phyloP scores from a whole-genome alignment of 2,888 invertebrate genomes.

The Drosophila basisetae region DNA sequence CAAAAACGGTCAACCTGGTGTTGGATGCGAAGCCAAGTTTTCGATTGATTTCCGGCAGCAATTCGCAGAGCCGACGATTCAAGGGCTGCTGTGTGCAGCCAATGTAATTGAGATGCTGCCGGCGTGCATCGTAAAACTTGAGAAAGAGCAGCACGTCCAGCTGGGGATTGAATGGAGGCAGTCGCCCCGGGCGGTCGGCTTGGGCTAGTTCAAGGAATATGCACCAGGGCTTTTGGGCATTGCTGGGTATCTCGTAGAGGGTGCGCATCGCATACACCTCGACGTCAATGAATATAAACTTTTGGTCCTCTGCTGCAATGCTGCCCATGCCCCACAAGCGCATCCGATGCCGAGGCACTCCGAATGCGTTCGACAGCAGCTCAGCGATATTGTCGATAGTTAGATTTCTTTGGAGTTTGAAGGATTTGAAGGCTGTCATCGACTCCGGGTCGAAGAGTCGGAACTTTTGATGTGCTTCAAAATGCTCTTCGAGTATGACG shows the following conservation, averaged over 20 bases:
- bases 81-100: slow-evolving; percentile 96
- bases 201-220: slow-evolving; percentile 95
- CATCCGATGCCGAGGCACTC: slow-evolving; percentile 94
- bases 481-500: slow-evolving; percentile 94
- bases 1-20: slow-evolving; percentile 95
- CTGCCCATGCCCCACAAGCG: slow-evolving; percentile 95
- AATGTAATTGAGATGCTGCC: slow-evolving; percentile 96
- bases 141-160: slow-evolving; percentile 88
- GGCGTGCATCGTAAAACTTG: slow-evolving; percentile 94
- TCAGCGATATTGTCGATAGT: slow-evolving; percentile 94
- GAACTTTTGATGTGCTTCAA: slow-evolving; percentile 97
- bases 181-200: slow-evolving; percentile 90
- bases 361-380: slow-evolving; percentile 94
- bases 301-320: slow-evolving; percentile 87
- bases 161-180: slow-evolving; percentile 96
- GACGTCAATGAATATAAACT: slow-evolving; percentile 91
- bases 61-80: slow-evolving; percentile 92
- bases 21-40: slow-evolving; percentile 94
- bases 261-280: slow-evolving; percentile 89
- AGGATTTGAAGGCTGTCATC: slow-evolving; percentile 88
- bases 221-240: slow-evolving; percentile 89
- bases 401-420: slow-evolving; percentile 95
- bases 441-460: slow-evolving; percentile 97
- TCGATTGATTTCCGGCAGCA: slow-evolving; percentile 94
- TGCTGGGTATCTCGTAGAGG: slow-evolving; percentile 88